A percentile compares a stretch with the other conserved stretches of the same genome.
Conservation (phyloP, 2,113 vertebrate genomes). For the Tachycineta bicolor region DNA sequence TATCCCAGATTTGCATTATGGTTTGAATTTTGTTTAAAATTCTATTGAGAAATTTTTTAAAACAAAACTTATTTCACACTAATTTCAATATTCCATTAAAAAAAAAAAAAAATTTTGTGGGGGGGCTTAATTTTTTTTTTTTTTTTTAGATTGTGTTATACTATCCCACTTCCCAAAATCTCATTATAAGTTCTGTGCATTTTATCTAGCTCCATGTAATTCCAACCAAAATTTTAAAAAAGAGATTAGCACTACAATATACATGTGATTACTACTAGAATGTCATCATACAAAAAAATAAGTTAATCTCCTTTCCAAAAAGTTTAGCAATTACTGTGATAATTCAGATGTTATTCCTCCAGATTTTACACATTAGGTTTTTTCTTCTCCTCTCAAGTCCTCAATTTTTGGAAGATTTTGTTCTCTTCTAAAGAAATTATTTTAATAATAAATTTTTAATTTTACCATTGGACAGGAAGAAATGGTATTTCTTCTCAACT, state of each 20-base stretch:
- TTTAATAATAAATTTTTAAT: neutral
- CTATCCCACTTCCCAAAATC: neutral
- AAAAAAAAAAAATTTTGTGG: neutral
- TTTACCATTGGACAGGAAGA: neutral
- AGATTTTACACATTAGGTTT: neutral
- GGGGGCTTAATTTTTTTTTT: fast-evolving
- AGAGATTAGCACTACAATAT: neutral
- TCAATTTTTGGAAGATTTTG: neutral
- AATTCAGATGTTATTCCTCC: neutral
- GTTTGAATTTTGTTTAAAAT: neutral
- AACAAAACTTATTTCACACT: neutral
- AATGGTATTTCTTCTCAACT: neutral
- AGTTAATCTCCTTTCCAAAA: neutral
- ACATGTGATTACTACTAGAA: neutral
- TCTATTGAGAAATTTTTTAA: neutral
- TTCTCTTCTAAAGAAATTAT: neutral
- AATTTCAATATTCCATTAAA: neutral
- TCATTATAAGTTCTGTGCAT: neutral
- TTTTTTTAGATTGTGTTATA: neutral
- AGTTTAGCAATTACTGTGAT: neutral
- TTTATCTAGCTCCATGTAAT: neutral
- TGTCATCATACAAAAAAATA: neutral
- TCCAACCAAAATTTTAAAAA: neutral
- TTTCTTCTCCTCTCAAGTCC: neutral
- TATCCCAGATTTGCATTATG: neutral